Percentiles rank a stretch among this genome's conserved stretches.
Conservation (phyloP, 2,113 vertebrate genomes). For the Lamprotornis superbus region DNA sequence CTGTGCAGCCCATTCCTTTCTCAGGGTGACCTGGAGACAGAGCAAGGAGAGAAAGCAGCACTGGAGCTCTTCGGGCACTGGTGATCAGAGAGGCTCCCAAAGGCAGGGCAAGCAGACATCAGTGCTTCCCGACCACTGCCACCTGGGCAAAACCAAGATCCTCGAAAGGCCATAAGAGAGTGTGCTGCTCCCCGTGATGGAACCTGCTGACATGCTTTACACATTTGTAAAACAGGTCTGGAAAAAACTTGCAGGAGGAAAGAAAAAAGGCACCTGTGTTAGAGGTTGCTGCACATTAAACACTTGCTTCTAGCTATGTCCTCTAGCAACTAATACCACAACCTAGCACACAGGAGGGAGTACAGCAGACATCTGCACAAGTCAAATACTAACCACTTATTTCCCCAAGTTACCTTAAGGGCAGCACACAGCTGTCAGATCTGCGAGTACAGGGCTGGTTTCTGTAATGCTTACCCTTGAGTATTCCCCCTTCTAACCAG, state of each 20-base stretch:
- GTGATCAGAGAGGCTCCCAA: not conserved
- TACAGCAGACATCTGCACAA: not conserved
- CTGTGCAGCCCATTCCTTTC: not conserved
- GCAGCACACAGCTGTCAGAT: not conserved
- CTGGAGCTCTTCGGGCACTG: not conserved
- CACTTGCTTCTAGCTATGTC: not conserved
- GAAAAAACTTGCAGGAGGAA: not conserved
- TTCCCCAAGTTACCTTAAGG: not conserved
- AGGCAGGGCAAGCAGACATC: not conserved
- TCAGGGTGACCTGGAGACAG: not conserved
- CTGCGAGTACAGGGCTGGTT: not conserved
- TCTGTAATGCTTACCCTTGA: not conserved
- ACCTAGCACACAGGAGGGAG: rapidly evolving
- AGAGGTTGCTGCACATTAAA: not conserved
- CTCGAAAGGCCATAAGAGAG: not conserved
- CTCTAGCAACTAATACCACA: not conserved
- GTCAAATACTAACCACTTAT: not conserved
- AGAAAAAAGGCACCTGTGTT: not conserved
- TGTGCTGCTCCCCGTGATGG: not conserved
- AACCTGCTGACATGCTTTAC: rapidly evolving
- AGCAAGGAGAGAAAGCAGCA: not conserved
- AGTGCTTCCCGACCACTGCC: not conserved
- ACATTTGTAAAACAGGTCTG: not conserved
- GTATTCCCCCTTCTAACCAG: not conserved
- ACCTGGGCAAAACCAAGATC: not conserved